Percentiles rank a stretch among this genome's conserved stretches.
Evolutionary conservation across 1,140 invertebrate species (phyloP).

Genomic region (Heliconius himera): DNA sequence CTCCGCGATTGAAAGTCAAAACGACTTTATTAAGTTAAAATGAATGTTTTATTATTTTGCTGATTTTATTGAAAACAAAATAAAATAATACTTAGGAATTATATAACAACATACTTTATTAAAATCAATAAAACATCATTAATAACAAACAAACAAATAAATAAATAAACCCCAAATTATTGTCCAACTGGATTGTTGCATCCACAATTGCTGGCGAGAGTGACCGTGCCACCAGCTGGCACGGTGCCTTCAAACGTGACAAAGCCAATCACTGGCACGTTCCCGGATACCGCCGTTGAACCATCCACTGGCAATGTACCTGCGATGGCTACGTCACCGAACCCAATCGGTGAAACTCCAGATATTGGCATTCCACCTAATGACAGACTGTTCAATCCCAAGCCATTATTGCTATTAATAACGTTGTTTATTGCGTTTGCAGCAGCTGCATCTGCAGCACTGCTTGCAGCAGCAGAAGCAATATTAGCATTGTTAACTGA

Average conservation of each 20-base stretch:
- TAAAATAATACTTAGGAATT: background rate
- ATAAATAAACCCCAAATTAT: background rate
- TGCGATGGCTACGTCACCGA: slow-evolving; percentile 53
- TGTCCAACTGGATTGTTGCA: slow-evolving; percentile 37
- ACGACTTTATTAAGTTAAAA: no score
- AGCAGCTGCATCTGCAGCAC: slow-evolving; percentile 34
- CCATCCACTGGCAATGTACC: slow-evolving; percentile 61
- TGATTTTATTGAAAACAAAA: background rate
- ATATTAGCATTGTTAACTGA: slow-evolving; percentile 6
- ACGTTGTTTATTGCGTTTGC: slow-evolving; percentile 22
- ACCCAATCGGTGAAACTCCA: slow-evolving; percentile 45
- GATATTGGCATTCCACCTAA: slow-evolving; percentile 48
- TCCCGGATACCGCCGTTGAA: slow-evolving; percentile 57
- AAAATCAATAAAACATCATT: slow-evolving; percentile 6
- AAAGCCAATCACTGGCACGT: slow-evolving; percentile 68
- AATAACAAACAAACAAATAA: background rate
- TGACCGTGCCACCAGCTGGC: slow-evolving; percentile 62
- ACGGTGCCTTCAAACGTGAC: slow-evolving; percentile 67
- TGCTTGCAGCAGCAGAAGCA: slow-evolving; percentile 29
- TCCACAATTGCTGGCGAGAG: slow-evolving; percentile 57
- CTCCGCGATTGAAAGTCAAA: no score
- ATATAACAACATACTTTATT: slow-evolving; percentile 22
- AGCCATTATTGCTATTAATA: slow-evolving; percentile 30
- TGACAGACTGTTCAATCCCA: slow-evolving; percentile 33
- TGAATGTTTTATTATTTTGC: no score